These are phyloP conservation scores for Pomacea maculata DNA, from an alignment of 1,140 invertebrate genomes.

Conservation along the genomic window DNA sequence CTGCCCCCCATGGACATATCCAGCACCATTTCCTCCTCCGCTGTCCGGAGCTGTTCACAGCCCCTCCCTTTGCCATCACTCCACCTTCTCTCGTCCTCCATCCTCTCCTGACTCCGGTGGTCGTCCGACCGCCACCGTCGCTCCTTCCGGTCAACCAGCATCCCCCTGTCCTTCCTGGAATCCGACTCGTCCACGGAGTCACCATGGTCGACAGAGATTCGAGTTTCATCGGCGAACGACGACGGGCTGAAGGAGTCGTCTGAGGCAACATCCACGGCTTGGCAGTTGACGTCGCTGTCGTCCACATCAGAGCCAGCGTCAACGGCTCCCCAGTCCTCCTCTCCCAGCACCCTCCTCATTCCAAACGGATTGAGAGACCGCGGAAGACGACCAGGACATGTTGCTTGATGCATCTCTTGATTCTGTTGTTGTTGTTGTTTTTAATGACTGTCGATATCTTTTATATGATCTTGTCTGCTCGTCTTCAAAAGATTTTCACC, in stretches of 20 bases:
- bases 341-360: conserved; percentile 17
- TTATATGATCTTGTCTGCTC: neutral
- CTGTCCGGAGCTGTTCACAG: no score
- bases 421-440: neutral
- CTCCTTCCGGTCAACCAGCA: no score
- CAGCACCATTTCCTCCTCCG: no score
- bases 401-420: conserved; percentile 9
- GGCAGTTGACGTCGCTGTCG: neutral
- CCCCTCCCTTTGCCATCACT: no score
- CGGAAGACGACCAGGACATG: conserved; percentile 12
- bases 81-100: no score
- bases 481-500: neutral
- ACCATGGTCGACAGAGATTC: conserved; percentile 3
- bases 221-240: conserved; percentile 18
- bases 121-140: no score
- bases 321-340: conserved; percentile 11
- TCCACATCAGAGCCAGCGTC: neutral
- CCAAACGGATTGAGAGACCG: conserved; percentile 16
- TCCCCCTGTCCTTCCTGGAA: no score
- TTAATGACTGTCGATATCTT: neutral
- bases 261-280: neutral
- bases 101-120: no score
- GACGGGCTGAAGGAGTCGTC: conserved; percentile 12
- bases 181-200: conserved; percentile 12
- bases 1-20: no score